Conservation (phyloP, 2,113 vertebrate species). For the Hypocryptadius cinnamomeus region DNA sequence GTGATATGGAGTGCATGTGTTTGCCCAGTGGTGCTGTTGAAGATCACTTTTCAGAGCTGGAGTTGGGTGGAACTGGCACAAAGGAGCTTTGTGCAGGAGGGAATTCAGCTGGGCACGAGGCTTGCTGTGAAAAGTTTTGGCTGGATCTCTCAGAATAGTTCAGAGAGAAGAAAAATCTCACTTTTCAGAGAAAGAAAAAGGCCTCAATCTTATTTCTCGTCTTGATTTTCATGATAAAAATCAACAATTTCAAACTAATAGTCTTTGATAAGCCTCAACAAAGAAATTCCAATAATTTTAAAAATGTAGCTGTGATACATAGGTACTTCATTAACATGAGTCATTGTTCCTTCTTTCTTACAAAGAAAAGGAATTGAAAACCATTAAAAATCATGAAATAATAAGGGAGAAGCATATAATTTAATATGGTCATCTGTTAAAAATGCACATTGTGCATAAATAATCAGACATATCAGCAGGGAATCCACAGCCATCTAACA, state of each 20-base stretch:
- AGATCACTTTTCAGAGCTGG: neutral
- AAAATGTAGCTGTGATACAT: neutral
- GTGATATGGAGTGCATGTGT: neutral
- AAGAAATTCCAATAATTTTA: neutral
- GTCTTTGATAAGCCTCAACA: neutral
- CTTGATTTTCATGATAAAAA: neutral
- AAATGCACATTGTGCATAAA: neutral
- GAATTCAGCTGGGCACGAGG: neutral
- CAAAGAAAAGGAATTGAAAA: neutral
- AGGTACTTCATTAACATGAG: neutral
- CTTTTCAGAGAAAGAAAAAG: neutral
- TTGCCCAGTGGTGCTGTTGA: neutral
- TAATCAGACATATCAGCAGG: neutral
- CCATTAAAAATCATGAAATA: neutral
- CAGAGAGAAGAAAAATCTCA: neutral
- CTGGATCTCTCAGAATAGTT: neutral
- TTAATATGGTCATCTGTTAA: constrained; percentile 7
- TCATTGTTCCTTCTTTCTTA: neutral
- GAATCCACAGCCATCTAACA: neutral
- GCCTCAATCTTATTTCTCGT: neutral
- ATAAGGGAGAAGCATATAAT: neutral
- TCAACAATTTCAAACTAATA: neutral
- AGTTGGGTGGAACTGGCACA: neutral
- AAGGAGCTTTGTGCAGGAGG: neutral
- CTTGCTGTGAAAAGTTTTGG: neutral